A percentile compares a stretch with the other conserved stretches of the same genome.
phyloP scores from a whole-genome alignment of 2,888 invertebrate genomes.

The Quadroppia sp. region DNA sequence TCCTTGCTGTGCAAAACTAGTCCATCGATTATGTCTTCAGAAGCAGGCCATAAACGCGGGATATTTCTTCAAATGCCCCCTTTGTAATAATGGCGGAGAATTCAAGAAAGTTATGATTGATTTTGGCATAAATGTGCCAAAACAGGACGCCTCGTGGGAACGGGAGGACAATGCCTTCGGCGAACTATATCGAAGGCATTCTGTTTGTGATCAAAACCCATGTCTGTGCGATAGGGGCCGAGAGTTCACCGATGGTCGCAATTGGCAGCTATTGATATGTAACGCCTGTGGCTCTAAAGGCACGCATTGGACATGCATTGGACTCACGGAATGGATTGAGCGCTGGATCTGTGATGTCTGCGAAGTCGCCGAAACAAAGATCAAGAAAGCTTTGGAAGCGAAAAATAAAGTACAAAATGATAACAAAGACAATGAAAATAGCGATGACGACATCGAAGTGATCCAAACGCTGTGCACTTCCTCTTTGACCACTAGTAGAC shows the following conservation, averaged over 20 bases:
- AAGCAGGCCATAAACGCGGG: slow-evolving; percentile 69
- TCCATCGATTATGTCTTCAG: slow-evolving; percentile 67
- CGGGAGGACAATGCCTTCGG: slow-evolving; percentile 68
- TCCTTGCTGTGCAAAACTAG: slow-evolving; percentile 71
- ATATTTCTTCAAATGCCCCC: slow-evolving; percentile 76
- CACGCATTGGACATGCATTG: slow-evolving; percentile 57
- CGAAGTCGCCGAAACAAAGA: neutral
- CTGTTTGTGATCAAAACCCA: slow-evolving; percentile 59
- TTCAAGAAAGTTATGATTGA: slow-evolving; percentile 63
- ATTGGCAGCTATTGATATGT: slow-evolving; percentile 60
- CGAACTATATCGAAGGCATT: slow-evolving; percentile 64
- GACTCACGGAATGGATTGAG: slow-evolving; percentile 43
- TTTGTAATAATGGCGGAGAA: slow-evolving; percentile 65
- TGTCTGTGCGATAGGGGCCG: slow-evolving; percentile 64
- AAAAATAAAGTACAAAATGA: neutral
- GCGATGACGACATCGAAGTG: neutral
- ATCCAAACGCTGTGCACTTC: neutral
- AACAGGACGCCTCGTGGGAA: slow-evolving; percentile 84
- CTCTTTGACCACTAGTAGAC: too few species aligned
- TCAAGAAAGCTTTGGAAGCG: neutral
- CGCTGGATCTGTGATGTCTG: slow-evolving; percentile 37
- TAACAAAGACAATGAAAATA: neutral
- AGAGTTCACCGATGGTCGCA: slow-evolving; percentile 54
- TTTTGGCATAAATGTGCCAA: slow-evolving; percentile 72
- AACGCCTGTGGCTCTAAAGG: slow-evolving; percentile 59